Base-by-base conservation (phyloP, 2,888 invertebrate species). In the Hecatera dysodea region DNA sequence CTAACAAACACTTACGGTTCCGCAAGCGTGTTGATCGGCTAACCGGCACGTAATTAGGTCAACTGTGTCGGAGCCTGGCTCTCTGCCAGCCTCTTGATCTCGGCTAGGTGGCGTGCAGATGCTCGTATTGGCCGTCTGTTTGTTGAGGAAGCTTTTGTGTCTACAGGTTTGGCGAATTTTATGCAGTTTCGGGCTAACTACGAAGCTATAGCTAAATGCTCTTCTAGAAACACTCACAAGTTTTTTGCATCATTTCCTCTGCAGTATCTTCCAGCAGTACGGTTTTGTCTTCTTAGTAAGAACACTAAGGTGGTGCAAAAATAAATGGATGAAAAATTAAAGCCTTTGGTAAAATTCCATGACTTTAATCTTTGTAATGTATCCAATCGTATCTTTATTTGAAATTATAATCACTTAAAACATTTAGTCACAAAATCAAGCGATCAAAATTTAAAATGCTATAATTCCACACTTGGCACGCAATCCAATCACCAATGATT, bases 11-110 rank as follows among this genome's bases (percentile, higher is more conserved):
- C 67, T 66, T 53, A 66, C 24, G 69, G 63, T 68, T 60, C 67
- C 60, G 60, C 50, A 63, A 67, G 46, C 52, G 42, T 75, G 81
- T 83, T 67, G 81, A 80, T 76, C 50, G 24, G 46, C 67, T 76
- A 83, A 83, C 78, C 71, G 77, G 63, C 77, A 61, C 63, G 81
- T 83, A 83, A 81, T 81, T 83, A 76, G 81, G 81, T 81, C 81
- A 81, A 76, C 72, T 65, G 81, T 24, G 33, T 48, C 57, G 60
- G 61, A 53, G 55, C 44, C 72, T 81, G 81, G 81, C 84, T 44
- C 42, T 24, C 29, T 27, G 84, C 81, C 81, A 81, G 64, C 48
- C 72, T 61, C 84, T 83, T 72, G 78, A 83, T 76, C 81, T 69
- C 24, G 60, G 39, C 67, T 33, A 75, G 65, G 62, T 63, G 50